A percentile compares a stretch with the other conserved stretches of the same genome.
Conservation (phyloP, 1,140 invertebrate species). For the Triops cancriformis region DNA sequence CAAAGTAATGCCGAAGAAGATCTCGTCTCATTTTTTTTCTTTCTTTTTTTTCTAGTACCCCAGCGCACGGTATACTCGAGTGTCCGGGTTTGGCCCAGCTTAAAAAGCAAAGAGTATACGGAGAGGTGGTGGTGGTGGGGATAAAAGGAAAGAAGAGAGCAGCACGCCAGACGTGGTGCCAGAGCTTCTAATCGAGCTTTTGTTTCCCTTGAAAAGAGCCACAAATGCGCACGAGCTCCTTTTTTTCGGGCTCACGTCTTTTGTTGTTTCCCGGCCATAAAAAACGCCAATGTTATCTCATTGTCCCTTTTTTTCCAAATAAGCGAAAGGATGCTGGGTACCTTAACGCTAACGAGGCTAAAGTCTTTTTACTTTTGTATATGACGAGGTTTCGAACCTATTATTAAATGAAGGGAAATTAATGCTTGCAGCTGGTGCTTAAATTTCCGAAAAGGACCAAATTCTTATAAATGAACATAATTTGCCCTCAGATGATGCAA, state of each 20-base stretch:
- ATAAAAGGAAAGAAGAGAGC: background rate
- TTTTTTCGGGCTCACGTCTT: background rate
- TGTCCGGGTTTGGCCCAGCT: background rate
- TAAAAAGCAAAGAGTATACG: background rate
- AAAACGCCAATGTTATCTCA: conserved; percentile 5
- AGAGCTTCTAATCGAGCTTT: conserved; percentile 13
- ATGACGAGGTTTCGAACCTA: background rate
- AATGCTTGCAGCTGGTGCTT: background rate
- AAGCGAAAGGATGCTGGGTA: background rate
- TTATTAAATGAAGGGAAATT: background rate
- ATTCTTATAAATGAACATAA: too few species aligned
- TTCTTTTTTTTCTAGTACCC: background rate
- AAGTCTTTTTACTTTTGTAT: background rate
- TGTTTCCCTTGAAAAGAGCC: conserved; percentile 13
- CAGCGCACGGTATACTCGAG: background rate
- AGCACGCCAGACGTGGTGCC: conserved; percentile 11
- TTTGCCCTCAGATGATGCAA: too few species aligned
- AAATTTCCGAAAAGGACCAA: too few species aligned
- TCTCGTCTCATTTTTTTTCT: background rate
- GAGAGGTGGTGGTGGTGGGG: background rate
- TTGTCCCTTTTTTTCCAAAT: background rate
- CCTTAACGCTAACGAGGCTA: background rate
- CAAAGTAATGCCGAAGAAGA: conserved; percentile 13
- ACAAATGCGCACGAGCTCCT: conserved; percentile 1
- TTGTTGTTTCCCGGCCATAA: background rate